Evolutionary conservation across 2,113 vertebrate species (phyloP), one percentile per base, ranked within the genome.

Genomic region (Diadophis punctatus): DNA sequence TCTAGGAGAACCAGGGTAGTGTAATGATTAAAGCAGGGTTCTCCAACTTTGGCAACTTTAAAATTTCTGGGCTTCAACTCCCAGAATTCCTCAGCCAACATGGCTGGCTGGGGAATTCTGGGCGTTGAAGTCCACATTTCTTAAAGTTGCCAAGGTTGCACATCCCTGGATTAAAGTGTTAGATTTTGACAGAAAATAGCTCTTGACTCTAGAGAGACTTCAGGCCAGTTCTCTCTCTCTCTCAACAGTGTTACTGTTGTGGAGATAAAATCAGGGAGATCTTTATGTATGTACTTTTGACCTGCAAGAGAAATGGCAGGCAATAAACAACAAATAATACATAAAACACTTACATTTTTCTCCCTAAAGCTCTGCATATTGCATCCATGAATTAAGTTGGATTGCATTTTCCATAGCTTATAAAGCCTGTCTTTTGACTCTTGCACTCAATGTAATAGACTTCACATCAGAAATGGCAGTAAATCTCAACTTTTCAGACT

Each of bases 391-490:
- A 80, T 80, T 80, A 39, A 34, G 49, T 87, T 87, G 49, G 14
- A 87, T 53, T 46, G 60, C 23, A 92, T 63, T 55, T 93, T 92
- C 49, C 85, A 52, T 89, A 89, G 89, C 92, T 84, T 94, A 92
- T 10, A 30, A 60, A 92, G 86, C 93, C 93, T 95, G 92, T 86
- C 89, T 87, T 87, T 68, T 91, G 86, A 63, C 80, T 92, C 91
- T 68, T 88, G 85, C 90, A 91, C 90, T 89, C 90, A 93, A 89
- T 68, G 74, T 80, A 80, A 80, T 39, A 80, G 68, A 80, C n/a
- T 80, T 80, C n/a, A 39, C 68, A 22, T 39, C 68, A 39, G 34
- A 39, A 34, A 80, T 8, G 68, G 68, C 68, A 22, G 68, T 80
- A 80, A 80, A 80, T 80, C 34, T 9, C 34, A 80, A 22, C 68